Conservation (phyloP, 1,140 invertebrate genomes). For the Papilio aristodemus region DNA sequence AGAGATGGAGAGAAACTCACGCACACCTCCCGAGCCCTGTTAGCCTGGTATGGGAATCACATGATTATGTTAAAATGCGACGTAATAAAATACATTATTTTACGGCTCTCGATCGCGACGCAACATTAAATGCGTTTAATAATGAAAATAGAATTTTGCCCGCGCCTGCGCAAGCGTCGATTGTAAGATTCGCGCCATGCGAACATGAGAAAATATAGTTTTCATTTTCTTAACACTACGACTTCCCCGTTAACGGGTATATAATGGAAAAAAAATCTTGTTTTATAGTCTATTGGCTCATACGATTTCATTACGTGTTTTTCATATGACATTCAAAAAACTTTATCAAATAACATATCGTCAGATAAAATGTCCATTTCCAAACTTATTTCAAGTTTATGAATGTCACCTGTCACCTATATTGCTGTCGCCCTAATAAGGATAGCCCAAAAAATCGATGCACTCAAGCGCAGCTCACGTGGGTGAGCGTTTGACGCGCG, state of each 20-base stretch:
- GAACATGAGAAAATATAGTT: not conserved
- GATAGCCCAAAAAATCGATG: not conserved
- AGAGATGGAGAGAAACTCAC: not conserved
- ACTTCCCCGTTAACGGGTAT: too few species aligned
- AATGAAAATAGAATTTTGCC: conserved; percentile 40
- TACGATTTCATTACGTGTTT: not conserved
- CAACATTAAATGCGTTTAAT: conserved; percentile 54
- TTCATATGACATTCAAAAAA: not conserved
- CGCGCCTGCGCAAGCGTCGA: conserved; percentile 1
- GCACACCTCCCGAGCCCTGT: conserved; percentile 35
- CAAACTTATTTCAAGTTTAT: not conserved
- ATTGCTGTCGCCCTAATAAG: conserved; percentile 6
- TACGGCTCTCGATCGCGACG: conserved; percentile 41
- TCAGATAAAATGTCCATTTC: not conserved
- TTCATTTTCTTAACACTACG: not conserved
- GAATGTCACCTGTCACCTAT: not conserved
- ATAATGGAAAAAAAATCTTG: not conserved
- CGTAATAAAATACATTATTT: conserved; percentile 50
- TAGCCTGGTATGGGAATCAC: conserved; percentile 46
- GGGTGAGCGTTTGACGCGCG: conserved; percentile 38
- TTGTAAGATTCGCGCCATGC: not conserved
- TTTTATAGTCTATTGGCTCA: not conserved
- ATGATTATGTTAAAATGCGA: conserved; percentile 49
- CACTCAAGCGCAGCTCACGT: conserved; percentile 35
- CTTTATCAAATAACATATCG: not conserved